A percentile compares a stretch with the other conserved stretches of the same genome.
phyloP scores from a whole-genome alignment of 2,888 invertebrate genomes.

The Piscicola geometra region DNA sequence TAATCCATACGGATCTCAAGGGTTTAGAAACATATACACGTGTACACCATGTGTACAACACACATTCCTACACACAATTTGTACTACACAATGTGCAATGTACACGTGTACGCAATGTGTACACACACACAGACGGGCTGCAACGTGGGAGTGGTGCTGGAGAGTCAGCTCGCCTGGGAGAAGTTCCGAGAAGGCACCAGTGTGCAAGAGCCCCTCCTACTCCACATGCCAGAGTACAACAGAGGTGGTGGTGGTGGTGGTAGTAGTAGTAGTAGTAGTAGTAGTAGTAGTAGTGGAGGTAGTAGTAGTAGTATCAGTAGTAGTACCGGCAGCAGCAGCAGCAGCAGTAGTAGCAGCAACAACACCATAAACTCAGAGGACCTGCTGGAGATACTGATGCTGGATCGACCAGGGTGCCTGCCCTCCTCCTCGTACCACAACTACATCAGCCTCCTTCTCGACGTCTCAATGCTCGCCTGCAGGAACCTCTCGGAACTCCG shows the following conservation, averaged over 20 bases:
- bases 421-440: slow-evolving; percentile 65
- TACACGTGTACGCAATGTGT: no score
- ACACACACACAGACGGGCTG: slow-evolving; percentile 59
- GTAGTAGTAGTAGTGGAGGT: slow-evolving; percentile 28
- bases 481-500: slow-evolving; percentile 77
- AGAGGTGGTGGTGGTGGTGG: slow-evolving; percentile 58
- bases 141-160: slow-evolving; percentile 70
- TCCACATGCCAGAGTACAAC: slow-evolving; percentile 76
- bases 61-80: no score
- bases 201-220: slow-evolving; percentile 66
- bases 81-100: no score
- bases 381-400: slow-evolving; percentile 56
- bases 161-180: slow-evolving; percentile 75
- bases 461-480: slow-evolving; percentile 77
- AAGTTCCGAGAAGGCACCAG: slow-evolving; percentile 72
- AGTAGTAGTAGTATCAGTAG: slow-evolving; percentile 30
- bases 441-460: slow-evolving; percentile 76
- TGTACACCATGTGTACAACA: no score
- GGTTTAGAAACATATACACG: no score
- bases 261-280: slow-evolving; percentile 30
- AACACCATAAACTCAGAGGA: slow-evolving; percentile 58
- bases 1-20: no score
- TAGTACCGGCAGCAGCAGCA: slow-evolving; percentile 22
- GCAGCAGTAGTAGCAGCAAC: slow-evolving; percentile 10
- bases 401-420: slow-evolving; percentile 50